phyloP scores from a whole-genome alignment of 2,113 vertebrate species.

The Sinocyclocheilus anophthalmus region DNA sequence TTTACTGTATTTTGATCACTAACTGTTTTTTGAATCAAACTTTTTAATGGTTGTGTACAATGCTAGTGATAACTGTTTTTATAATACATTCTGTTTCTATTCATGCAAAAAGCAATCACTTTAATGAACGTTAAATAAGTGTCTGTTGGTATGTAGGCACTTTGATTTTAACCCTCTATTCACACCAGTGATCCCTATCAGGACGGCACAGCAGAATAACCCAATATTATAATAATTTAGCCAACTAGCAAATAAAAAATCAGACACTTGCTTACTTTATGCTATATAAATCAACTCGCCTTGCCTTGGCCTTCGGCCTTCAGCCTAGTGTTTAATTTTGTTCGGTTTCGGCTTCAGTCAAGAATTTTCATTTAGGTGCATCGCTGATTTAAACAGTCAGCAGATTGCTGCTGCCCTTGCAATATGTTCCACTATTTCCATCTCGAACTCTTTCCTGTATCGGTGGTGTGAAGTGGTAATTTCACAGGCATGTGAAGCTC shows the following conservation, averaged over 20 bases:
- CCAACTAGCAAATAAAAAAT: neutral
- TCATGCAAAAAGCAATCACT: too few species aligned
- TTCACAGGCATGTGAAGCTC: neutral
- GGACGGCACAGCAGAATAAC: neutral
- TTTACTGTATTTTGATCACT: too few species aligned
- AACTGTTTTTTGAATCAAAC: too few species aligned
- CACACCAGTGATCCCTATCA: neutral
- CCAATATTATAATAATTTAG: neutral
- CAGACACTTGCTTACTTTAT: neutral
- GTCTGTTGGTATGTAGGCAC: too few species aligned
- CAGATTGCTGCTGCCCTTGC: neutral
- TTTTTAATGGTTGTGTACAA: too few species aligned
- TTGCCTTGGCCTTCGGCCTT: neutral
- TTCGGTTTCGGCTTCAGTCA: too few species aligned
- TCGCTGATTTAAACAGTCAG: neutral
- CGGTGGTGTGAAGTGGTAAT: conserved; percentile 17
- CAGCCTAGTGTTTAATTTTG: neutral
- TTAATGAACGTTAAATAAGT: too few species aligned
- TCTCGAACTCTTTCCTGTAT: neutral
- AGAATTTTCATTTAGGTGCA: neutral
- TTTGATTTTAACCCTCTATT: too few species aligned
- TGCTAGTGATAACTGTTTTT: too few species aligned
- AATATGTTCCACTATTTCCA: neutral
- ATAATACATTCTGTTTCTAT: too few species aligned
- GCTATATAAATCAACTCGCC: too few species aligned